Evolutionary conservation across 2,797 vertebrate genomes (phyloP).

Genomic region (Onychomys arenicola): DNA sequence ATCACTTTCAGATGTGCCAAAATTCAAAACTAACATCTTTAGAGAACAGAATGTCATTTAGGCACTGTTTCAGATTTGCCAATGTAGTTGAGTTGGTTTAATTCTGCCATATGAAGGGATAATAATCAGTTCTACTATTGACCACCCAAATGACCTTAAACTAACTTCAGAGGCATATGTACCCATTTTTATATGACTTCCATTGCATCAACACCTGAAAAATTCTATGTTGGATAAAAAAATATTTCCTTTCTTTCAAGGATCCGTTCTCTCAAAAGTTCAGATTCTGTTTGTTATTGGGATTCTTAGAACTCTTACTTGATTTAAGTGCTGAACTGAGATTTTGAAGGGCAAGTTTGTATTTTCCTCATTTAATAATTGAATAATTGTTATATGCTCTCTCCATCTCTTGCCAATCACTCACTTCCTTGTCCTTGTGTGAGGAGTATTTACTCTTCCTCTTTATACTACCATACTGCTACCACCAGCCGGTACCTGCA

Average conservation of each 20-base stretch:
- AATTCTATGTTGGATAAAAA: neutral
- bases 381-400: neutral
- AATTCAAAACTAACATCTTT: neutral
- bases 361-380: neutral
- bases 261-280: neutral
- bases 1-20: neutral
- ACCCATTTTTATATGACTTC: neutral
- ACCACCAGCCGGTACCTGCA: neutral
- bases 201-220: neutral
- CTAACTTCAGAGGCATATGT: neutral
- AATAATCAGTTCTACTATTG: neutral
- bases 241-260: neutral
- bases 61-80: neutral
- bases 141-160: neutral
- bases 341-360: neutral
- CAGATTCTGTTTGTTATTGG: neutral
- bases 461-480: rapidly evolving
- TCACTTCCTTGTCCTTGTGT: neutral
- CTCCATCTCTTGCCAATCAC: neutral
- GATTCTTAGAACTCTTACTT: neutral
- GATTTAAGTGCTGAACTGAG: neutral
- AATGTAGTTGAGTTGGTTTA: neutral
- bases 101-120: neutral
- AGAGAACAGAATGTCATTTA: neutral
- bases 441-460: neutral